Percentiles rank a stretch among this genome's conserved stretches.
Evolutionary conservation across 2,113 vertebrate species (phyloP).

Genomic region (Grammomys dolichurus): DNA sequence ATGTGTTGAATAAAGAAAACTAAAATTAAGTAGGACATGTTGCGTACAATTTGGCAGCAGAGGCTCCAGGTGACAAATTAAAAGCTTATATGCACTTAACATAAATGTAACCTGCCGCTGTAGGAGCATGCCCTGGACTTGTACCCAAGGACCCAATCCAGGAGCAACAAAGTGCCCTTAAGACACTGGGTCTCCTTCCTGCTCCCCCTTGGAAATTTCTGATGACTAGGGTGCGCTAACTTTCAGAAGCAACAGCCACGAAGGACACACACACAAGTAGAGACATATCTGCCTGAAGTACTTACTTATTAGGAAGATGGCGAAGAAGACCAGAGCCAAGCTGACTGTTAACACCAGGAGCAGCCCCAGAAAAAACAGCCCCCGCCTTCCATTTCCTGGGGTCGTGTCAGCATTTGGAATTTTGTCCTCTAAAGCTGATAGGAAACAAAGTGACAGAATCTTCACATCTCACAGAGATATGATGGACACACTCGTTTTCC

Average conservation of each 20-base stretch:
- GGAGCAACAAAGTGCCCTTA: background rate
- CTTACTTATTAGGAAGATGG: conserved; percentile 89
- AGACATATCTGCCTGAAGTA: background rate
- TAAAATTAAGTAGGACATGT: background rate
- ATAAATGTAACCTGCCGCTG: fast-evolving
- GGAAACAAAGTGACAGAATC: conserved; percentile 36
- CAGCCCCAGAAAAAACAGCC: conserved; percentile 81
- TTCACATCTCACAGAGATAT: background rate
- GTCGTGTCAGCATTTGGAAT: background rate
- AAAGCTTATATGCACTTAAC: background rate
- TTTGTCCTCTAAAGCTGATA: conserved; percentile 80
- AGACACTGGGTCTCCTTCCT: fast-evolving
- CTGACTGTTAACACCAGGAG: conserved; percentile 84
- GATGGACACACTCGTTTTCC: background rate
- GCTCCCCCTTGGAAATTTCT: background rate
- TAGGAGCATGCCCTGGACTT: background rate
- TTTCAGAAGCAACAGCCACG: background rate
- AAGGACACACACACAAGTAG: background rate
- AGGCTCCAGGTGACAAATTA: background rate
- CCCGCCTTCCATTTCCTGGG: conserved; percentile 46
- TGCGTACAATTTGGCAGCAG: background rate
- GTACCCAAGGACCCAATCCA: background rate
- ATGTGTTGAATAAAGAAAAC: background rate
- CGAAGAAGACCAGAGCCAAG: conserved; percentile 86
- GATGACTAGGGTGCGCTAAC: background rate